A percentile compares a stretch with the other conserved stretches of the same genome.
These are phyloP conservation scores for Lichenostomus cassidix DNA, from an alignment of 2,113 vertebrate species.

Conservation along the genomic window DNA sequence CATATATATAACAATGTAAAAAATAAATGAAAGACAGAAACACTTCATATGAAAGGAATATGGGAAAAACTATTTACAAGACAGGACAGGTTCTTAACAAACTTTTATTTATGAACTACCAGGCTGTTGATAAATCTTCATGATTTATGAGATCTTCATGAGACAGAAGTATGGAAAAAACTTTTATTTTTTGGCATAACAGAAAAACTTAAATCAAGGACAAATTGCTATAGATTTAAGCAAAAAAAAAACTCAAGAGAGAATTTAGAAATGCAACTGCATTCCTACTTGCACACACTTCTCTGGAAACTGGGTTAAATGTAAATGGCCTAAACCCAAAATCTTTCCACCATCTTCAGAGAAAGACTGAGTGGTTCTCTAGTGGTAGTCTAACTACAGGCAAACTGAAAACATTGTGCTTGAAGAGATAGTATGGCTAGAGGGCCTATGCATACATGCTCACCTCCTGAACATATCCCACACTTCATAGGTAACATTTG, in stretches of 20 bases:
- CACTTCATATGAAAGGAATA: neutral
- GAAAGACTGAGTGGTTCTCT: neutral
- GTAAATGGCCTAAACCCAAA: neutral
- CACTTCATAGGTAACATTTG: neutral
- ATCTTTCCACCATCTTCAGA: neutral
- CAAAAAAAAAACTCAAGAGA: neutral
- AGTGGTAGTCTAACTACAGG: neutral
- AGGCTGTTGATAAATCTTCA: neutral
- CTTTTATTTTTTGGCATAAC: neutral
- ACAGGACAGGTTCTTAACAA: neutral
- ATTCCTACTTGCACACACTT: neutral
- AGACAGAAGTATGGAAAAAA: neutral
- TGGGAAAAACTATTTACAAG: neutral
- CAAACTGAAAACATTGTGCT: neutral
- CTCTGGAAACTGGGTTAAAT: neutral
- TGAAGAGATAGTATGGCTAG: neutral
- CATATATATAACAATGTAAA: neutral
- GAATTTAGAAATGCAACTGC: neutral
- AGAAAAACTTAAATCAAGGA: neutral
- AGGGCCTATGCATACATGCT: neutral
- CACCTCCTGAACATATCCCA: neutral
- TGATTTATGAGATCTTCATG: neutral
- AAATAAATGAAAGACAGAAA: neutral
- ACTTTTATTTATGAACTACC: neutral
- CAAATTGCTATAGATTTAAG: neutral